These are phyloP conservation scores for Drosophila merina DNA, from an alignment of 2,888 invertebrate genomes.

Conservation along the genomic window DNA sequence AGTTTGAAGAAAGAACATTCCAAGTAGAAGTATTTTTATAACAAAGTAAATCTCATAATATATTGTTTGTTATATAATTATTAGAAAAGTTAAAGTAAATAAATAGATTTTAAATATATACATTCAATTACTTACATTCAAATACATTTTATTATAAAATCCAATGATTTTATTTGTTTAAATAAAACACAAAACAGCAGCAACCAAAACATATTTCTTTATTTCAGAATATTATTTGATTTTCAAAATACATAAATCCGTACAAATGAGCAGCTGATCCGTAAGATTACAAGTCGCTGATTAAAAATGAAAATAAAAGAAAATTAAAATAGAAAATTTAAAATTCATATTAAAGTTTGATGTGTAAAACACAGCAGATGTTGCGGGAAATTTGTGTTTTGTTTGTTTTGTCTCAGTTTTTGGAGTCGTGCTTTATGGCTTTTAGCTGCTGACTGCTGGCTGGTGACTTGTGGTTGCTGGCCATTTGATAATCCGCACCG, in stretches of 20 bases:
- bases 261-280: not conserved
- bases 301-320: not conserved
- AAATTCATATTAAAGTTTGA: constrained; percentile 21
- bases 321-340: constrained; percentile 4
- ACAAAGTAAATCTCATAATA: no score
- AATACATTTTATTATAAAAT: no score
- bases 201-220: not conserved
- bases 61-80: no score
- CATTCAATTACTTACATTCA: no score
- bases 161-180: not conserved
- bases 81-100: no score
- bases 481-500: constrained; percentile 59
- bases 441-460: not conserved
- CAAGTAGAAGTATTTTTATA: no score
- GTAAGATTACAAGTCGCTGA: not conserved
- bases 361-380: constrained; percentile 3
- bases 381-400: constrained; percentile 3
- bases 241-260: not conserved
- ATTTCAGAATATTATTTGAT: constrained; percentile 1
- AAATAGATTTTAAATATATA: no score
- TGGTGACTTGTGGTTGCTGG: not conserved
- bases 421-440: constrained; percentile 5
- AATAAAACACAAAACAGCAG: not conserved
- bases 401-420: not conserved
- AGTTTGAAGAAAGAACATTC: no score